Percentiles rank a stretch among this genome's conserved stretches.
Conservation (phyloP, 2,113 vertebrate species). For the Cyphomyrus plagiostoma region DNA sequence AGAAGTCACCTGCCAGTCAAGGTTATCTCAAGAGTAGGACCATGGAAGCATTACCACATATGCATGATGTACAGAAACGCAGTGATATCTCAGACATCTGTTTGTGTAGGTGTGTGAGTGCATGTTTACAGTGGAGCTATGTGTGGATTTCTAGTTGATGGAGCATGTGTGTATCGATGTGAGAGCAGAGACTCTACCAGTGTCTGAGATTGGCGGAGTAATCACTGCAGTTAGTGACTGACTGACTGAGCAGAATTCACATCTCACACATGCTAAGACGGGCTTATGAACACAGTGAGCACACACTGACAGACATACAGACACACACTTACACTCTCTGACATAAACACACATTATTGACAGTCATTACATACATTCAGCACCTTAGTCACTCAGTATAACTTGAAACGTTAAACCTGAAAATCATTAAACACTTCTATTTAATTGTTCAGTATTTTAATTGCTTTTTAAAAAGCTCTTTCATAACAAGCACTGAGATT, state of each 20-base stretch:
- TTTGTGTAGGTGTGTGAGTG: neutral
- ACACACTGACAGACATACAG: neutral
- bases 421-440: neutral
- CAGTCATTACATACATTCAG: neutral
- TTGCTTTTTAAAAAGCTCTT: slow-evolving; percentile 10
- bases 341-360: neutral
- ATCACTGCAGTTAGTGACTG: slow-evolving; percentile 35
- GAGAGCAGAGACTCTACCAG: neutral
- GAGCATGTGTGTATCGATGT: neutral
- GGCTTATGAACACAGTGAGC: neutral
- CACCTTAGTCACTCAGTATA: neutral
- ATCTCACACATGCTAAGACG: neutral
- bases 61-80: neutral
- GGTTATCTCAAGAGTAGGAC: neutral
- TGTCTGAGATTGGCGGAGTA: slow-evolving; percentile 51
- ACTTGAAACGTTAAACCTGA: neutral
- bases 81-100: neutral
- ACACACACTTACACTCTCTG: neutral
- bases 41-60: neutral
- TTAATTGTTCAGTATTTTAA: neutral
- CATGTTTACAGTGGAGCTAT: neutral
- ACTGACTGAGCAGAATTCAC: slow-evolving; percentile 35
- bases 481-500: neutral
- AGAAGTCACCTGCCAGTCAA: neutral
- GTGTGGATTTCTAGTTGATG: slow-evolving; percentile 3